Evolutionary conservation across 1,140 invertebrate genomes (phyloP).

Genomic region (Oryzaephilus surinamensis): DNA sequence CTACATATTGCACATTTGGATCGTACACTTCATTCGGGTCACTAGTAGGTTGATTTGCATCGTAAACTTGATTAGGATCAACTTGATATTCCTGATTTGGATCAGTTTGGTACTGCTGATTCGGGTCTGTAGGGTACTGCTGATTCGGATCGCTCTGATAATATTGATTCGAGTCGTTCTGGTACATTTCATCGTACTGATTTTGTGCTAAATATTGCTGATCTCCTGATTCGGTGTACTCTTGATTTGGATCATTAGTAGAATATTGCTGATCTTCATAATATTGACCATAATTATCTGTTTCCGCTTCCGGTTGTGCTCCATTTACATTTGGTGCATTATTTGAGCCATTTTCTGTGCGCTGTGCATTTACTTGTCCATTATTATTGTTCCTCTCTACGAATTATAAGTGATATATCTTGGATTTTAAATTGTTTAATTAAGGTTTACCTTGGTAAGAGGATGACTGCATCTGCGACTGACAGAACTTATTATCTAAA

Average conservation of each 20-base stretch:
- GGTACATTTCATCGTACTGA: slow-evolving; percentile 18
- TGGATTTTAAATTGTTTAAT: background rate
- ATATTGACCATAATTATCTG: slow-evolving; percentile 2
- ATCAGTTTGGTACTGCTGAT: slow-evolving; percentile 11
- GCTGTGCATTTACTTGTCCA: slow-evolving; percentile 1
- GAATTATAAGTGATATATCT: background rate
- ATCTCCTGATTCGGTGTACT: slow-evolving; percentile 11
- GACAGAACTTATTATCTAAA: slow-evolving; percentile 39
- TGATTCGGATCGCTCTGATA: slow-evolving; percentile 23
- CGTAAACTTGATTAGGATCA: background rate
- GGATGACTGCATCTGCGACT: slow-evolving; percentile 21
- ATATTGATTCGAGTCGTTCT: slow-evolving; percentile 16
- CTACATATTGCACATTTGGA: slow-evolving; percentile 4
- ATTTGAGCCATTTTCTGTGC: background rate
- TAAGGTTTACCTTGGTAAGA: slow-evolving; percentile 22
- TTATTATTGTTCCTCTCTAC: slow-evolving; percentile 9
- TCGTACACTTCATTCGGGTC: background rate
- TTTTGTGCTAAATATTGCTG: slow-evolving; percentile 7
- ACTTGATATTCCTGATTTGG: slow-evolving; percentile 11
- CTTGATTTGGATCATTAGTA: slow-evolving; percentile 5
- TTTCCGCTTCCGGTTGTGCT: slow-evolving; percentile 1
- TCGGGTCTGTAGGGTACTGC: slow-evolving; percentile 17
- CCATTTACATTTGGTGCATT: slow-evolving; percentile 1
- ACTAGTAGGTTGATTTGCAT: background rate
- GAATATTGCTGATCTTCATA: slow-evolving; percentile 10